Base-by-base conservation (phyloP, 2,888 invertebrate species). In the Penaeus monodon region DNA sequence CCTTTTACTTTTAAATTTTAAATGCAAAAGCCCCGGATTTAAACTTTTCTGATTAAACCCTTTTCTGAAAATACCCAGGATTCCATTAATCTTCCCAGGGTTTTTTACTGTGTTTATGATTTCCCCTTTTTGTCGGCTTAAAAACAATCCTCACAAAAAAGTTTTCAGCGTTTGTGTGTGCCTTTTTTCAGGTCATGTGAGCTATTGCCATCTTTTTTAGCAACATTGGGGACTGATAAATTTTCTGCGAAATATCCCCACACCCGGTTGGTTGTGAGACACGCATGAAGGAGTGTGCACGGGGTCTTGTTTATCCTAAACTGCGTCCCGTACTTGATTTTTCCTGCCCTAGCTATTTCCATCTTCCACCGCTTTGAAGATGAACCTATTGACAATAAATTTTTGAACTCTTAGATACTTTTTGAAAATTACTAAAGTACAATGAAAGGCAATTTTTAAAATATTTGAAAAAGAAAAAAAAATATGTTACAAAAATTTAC, bases 241-340 rank as follows among this genome's bases (percentile, higher is more conserved):
- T n/a, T 33, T 38, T n/a, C 74, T 33, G 33, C 1, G 38, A 33
- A 74, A 74, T 29, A 74, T n/a, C 74, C 29, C 74, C 38, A 33
- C 74, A 20, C 29, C 74, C n/a, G 38, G 33, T 33, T 74, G 74
- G 74, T 74, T 74, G 33, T 74, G 74, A 74, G 74, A 29, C 8
- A 20, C 74, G 33, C 33, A 24, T 74, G 74, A n/a, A 74, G 74
- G 22, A 74, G 33, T 6, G 74, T 74, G 29, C 22, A 33, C 10
- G 14, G 10, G 12, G 74, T 29, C 33, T 74, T 74, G 22, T 74
- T 29, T 74, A 20, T 38, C 38, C 74, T n/a, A 10, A 8, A 12
- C 74, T 33, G 74, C 33, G n/a, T n/a, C 74, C 74, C 29, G 38
- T 33, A 29, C 74, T 33, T 74, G 74, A 22, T 27, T 33, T 10